These are phyloP conservation scores for Oreotrochilus melanogaster DNA, from an alignment of 2,113 vertebrate species.

Conservation along the genomic window DNA sequence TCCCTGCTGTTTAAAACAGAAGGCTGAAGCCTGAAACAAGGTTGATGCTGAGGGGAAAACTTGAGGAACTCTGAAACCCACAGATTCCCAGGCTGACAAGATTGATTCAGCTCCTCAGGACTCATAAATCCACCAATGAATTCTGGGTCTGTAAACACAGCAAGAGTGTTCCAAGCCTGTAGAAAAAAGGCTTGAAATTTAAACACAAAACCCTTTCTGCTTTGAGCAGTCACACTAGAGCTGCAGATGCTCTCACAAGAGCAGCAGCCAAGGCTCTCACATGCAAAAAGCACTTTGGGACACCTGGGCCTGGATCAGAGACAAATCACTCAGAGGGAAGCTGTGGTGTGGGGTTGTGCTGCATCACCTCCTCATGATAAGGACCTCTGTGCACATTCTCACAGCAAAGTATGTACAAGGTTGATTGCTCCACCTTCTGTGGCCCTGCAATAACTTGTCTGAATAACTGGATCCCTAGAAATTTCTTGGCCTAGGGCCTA, in stretches of 20 bases:
- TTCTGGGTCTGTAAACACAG: background rate
- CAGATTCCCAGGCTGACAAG: background rate
- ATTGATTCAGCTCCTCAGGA: background rate
- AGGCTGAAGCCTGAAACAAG: background rate
- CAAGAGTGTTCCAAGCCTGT: background rate
- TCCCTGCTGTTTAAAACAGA: background rate
- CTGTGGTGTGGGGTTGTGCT: background rate
- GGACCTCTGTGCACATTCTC: background rate
- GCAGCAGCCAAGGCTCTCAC: background rate
- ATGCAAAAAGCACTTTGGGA: background rate
- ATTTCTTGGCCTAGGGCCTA: background rate
- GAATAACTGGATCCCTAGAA: background rate
- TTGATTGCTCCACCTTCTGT: background rate
- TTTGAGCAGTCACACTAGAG: background rate
- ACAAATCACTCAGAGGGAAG: rapidly evolving
- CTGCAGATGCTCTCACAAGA: background rate
- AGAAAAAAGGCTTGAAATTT: background rate
- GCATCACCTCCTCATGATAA: rapidly evolving
- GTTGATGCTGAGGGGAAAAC: background rate
- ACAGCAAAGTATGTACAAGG: background rate
- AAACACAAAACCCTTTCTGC: background rate
- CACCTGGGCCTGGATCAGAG: background rate
- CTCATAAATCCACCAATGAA: rapidly evolving
- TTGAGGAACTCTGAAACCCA: background rate
- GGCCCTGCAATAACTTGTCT: background rate